A percentile compares a stretch with the other conserved stretches of the same genome.
Conservation (phyloP, 2,888 invertebrate species). For the Fragum fragum region DNA sequence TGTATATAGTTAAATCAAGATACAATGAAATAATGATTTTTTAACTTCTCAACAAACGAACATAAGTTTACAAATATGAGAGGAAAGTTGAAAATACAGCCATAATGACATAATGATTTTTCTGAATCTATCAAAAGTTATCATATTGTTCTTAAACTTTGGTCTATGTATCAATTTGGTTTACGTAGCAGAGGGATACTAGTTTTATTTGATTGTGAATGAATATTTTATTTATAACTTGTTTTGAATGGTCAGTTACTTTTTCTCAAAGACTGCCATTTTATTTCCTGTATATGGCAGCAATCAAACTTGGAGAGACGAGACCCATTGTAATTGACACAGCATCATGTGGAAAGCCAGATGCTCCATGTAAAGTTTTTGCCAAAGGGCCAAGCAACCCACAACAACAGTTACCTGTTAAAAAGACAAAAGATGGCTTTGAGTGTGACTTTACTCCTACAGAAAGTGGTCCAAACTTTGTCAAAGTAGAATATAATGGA, state of each 20-base stretch:
- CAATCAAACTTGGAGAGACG: conserved; percentile 66
- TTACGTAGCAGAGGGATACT: too few relatives aligned
- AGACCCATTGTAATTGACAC: conserved; percentile 60
- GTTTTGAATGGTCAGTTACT: not conserved
- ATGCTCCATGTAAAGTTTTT: conserved; percentile 70
- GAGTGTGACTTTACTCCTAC: conserved; percentile 85
- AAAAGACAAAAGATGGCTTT: conserved; percentile 89
- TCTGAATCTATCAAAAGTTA: too few relatives aligned
- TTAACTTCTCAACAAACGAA: too few relatives aligned
- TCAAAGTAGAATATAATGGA: conserved; percentile 85
- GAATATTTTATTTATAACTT: not conserved
- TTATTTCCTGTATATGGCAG: conserved; percentile 36
- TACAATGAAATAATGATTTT: too few relatives aligned
- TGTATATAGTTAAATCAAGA: too few relatives aligned
- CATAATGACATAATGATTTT: too few relatives aligned
- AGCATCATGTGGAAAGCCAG: conserved; percentile 69
- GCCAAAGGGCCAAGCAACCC: conserved; percentile 83
- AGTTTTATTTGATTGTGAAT: too few relatives aligned
- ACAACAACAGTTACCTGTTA: conserved; percentile 92
- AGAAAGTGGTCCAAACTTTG: conserved; percentile 85
- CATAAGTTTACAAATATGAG: too few relatives aligned
- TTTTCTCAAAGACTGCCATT: not conserved
- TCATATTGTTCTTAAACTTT: too few relatives aligned
- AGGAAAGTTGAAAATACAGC: too few relatives aligned
- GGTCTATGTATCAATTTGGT: too few relatives aligned